phyloP scores from a whole-genome alignment of 2,113 vertebrate species.

The Protobothrops mucrosquamatus region DNA sequence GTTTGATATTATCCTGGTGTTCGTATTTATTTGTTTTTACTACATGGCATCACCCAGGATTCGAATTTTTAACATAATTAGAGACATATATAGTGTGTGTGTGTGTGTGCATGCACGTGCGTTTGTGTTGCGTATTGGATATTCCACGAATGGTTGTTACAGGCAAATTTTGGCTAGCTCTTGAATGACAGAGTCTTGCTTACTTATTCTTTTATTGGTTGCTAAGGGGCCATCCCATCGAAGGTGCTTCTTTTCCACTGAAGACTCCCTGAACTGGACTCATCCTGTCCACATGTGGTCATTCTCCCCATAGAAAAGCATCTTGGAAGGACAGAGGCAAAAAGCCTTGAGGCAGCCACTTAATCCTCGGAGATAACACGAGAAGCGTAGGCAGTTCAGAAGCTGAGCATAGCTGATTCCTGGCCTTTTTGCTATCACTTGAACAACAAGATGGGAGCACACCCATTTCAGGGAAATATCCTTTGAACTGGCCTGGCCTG shows the following conservation, averaged over 20 bases:
- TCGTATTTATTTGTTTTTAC: too few relatives aligned
- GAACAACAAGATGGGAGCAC: not conserved
- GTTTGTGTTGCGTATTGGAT: too few relatives aligned
- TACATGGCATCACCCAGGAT: too few relatives aligned
- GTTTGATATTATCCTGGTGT: too few relatives aligned
- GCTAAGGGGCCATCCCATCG: not conserved
- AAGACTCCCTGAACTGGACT: not conserved
- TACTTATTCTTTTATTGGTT: not conserved
- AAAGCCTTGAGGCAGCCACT: not conserved
- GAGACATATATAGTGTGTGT: too few relatives aligned
- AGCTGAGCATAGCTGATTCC: not conserved
- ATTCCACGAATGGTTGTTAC: not conserved
- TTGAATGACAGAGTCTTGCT: not conserved
- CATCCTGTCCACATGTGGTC: not conserved
- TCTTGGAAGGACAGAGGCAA: not conserved
- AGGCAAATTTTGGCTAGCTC: not conserved
- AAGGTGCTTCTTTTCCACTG: not conserved
- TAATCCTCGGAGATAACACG: not conserved
- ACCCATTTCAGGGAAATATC: not conserved
- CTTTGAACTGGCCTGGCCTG: not conserved
- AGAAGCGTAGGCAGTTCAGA: not conserved
- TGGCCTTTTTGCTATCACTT: constrained; percentile 1
- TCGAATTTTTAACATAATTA: too few relatives aligned
- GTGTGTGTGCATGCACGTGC: too few relatives aligned
- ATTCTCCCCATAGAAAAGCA: not conserved